Conservation (phyloP, 1,140 invertebrate genomes). For the Phymastichus coffea region DNA sequence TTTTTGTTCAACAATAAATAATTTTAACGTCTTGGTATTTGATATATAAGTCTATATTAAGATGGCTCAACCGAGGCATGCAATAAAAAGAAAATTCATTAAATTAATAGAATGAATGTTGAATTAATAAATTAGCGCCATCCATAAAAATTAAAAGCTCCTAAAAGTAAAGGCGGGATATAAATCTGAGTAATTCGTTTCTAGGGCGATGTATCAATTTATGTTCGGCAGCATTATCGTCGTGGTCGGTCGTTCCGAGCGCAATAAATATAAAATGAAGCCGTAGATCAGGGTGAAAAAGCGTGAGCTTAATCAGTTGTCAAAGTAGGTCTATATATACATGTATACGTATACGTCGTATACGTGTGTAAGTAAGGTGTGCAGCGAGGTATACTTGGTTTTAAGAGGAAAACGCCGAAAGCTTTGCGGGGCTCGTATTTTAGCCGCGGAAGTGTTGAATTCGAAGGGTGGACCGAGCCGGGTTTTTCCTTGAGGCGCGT, state of each 20-base stretch:
- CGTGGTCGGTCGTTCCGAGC: neutral
- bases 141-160: too few relatives aligned
- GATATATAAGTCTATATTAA: too few relatives aligned
- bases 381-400: too few relatives aligned
- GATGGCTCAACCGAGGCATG: too few relatives aligned
- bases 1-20: too few relatives aligned
- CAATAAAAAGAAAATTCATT: too few relatives aligned
- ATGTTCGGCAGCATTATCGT: too few relatives aligned
- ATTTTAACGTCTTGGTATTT: too few relatives aligned
- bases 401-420: neutral
- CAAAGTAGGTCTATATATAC: neutral
- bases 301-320: slow-evolving; percentile 14
- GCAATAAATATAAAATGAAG: slow-evolving; percentile 8
- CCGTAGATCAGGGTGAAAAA: neutral
- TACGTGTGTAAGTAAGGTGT: too few relatives aligned
- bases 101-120: too few relatives aligned
- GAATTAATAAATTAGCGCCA: too few relatives aligned
- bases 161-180: too few relatives aligned
- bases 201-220: slow-evolving; percentile 4
- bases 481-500: slow-evolving; percentile 5
- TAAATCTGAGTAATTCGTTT: slow-evolving; percentile 10
- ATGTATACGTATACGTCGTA: neutral
- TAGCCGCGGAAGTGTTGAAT: neutral
- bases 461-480: neutral
- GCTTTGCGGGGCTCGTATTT: neutral